Conservation (phyloP, 2,888 invertebrate species). For the Aphodius sticticus region DNA sequence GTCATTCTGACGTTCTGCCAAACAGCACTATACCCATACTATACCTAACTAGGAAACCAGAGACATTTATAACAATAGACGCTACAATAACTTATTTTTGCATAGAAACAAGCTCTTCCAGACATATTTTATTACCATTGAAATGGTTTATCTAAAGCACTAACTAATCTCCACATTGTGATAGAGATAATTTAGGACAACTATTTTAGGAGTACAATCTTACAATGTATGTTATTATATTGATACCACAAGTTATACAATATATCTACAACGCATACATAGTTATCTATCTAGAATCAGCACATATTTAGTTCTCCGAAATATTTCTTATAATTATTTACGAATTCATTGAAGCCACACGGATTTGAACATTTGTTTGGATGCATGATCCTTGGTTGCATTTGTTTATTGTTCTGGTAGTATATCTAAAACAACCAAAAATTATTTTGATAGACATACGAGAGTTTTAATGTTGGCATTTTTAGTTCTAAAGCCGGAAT, state of each 20-base stretch:
- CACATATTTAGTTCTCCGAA: not conserved
- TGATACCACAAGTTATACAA: no score
- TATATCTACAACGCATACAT: not conserved
- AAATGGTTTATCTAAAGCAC: no score
- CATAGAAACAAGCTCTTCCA: no score
- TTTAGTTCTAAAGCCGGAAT: no score
- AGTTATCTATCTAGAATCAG: slow-evolving; percentile 11
- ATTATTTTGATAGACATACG: no score
- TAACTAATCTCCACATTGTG: not conserved
- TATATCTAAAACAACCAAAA: not conserved
- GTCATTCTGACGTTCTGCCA: not conserved
- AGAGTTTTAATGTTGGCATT: no score
- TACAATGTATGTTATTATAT: no score
- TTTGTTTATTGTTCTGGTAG: slow-evolving; percentile 21
- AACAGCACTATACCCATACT: not conserved
- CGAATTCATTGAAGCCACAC: slow-evolving; percentile 13
- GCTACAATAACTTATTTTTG: no score
- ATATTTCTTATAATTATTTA: slow-evolving; percentile 19
- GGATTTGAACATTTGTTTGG: slow-evolving; percentile 9
- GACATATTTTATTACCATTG: no score
- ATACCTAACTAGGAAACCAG: no score
- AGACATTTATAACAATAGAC: no score
- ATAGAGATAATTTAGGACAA: not conserved
- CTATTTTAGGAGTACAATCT: no score
- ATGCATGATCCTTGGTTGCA: not conserved